Conservation (phyloP, 2,797 vertebrate genomes). For the Microtus agrestis region DNA sequence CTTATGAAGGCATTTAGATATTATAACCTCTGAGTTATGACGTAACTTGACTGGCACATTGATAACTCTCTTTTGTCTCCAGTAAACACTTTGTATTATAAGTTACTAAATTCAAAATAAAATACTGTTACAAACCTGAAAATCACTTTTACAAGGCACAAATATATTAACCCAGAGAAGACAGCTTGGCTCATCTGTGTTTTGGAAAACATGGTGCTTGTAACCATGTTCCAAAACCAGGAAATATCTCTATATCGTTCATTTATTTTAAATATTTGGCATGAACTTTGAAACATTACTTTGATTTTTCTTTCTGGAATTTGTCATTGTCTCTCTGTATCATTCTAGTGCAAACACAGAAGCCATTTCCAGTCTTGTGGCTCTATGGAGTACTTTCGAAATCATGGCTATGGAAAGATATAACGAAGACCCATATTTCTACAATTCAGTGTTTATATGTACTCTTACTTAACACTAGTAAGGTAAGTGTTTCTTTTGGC, state of each 20-base stretch:
- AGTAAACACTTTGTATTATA: neutral
- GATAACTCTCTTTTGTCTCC: neutral
- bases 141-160: neutral
- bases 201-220: neutral
- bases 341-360: neutral
- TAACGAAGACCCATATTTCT: neutral
- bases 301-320: constrained; percentile 28
- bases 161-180: neutral
- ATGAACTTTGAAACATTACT: neutral
- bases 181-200: neutral
- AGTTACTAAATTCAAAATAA: constrained; percentile 36
- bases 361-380: neutral
- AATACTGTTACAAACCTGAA: neutral
- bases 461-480: neutral
- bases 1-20: neutral
- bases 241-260: neutral
- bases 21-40: neutral
- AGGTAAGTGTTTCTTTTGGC: neutral
- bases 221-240: neutral
- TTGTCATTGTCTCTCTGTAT: neutral
- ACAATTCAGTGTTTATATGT: neutral
- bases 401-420: constrained; percentile 1
- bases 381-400: constrained; percentile 38
- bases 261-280: neutral
- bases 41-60: neutral